phyloP scores from a whole-genome alignment of 2,797 vertebrate genomes.

The Zenarchopterus dispar region DNA sequence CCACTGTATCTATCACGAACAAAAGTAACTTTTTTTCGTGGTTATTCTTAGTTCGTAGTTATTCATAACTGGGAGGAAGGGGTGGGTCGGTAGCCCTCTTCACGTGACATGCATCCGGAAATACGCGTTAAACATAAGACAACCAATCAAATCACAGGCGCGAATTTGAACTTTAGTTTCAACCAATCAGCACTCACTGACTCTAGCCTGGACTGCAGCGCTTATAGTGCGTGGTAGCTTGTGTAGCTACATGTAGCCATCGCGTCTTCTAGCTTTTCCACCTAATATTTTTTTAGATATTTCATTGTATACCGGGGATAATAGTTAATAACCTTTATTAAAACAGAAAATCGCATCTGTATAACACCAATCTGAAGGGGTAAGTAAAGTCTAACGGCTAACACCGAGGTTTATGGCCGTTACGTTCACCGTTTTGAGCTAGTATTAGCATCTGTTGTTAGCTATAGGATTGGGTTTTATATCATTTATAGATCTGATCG shows the following conservation, averaged over 20 bases:
- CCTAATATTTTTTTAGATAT: not conserved
- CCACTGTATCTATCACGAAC: too few species aligned
- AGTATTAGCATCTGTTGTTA: slow-evolving; percentile 45
- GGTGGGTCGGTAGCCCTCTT: not conserved
- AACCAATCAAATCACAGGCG: slow-evolving; percentile 69
- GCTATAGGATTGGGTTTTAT: slow-evolving; percentile 12
- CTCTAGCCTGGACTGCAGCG: not conserved
- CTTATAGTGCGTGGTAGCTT: not conserved
- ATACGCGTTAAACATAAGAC: not conserved
- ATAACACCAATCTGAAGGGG: slow-evolving; percentile 26
- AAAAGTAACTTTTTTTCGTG: too few species aligned
- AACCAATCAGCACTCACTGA: slow-evolving; percentile 69
- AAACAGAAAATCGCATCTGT: not conserved
- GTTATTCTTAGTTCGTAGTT: too few species aligned
- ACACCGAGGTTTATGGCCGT: not conserved
- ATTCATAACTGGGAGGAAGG: not conserved
- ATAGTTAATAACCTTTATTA: rapidly evolving
- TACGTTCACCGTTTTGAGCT: slow-evolving; percentile 13
- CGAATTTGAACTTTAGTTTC: slow-evolving; percentile 58
- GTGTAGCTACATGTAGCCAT: slow-evolving; percentile 26
- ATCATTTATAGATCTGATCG: slow-evolving; percentile 28
- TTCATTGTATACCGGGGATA: not conserved
- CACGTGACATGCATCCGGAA: slow-evolving; percentile 33
- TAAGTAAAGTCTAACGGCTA: slow-evolving; percentile 49
- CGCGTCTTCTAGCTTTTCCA: slow-evolving; percentile 17